Conservation (phyloP, 2,113 vertebrate genomes). For the Prionailurus bengalensis region DNA sequence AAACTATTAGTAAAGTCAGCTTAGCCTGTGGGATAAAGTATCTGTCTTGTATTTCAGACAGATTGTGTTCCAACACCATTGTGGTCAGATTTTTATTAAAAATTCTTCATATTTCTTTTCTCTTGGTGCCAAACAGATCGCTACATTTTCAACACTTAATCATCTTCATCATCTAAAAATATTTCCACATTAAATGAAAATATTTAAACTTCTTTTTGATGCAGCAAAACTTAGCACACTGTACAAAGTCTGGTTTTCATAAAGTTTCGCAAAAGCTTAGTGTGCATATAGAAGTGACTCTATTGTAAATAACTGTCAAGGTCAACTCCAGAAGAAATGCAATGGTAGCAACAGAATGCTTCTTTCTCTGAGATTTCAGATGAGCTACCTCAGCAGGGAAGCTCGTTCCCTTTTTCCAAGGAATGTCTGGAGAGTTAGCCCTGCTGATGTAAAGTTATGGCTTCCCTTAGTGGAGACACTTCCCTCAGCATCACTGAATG, state of each 20-base stretch:
- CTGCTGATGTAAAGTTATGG: neutral
- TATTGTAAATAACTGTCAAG: neutral
- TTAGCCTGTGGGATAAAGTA: slow-evolving; percentile 80
- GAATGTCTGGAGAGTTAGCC: neutral
- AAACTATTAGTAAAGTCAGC: slow-evolving; percentile 83
- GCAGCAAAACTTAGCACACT: slow-evolving; percentile 79
- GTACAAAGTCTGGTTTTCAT: slow-evolving; percentile 81
- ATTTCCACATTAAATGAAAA: slow-evolving; percentile 85
- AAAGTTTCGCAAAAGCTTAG: slow-evolving; percentile 60
- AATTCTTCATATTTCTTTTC: slow-evolving; percentile 86
- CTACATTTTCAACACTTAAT: slow-evolving; percentile 85
- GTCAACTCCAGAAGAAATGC: slow-evolving; percentile 12
- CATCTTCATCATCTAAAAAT: slow-evolving; percentile 86
- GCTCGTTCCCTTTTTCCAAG: neutral
- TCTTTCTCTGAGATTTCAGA: neutral
- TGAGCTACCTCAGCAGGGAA: neutral
- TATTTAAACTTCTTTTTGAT: slow-evolving; percentile 84
- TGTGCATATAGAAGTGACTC: neutral
- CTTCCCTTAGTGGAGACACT: neutral
- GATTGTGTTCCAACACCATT: slow-evolving; percentile 84
- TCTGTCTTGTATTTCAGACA: slow-evolving; percentile 85
- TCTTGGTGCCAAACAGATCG: slow-evolving; percentile 82
- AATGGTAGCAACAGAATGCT: neutral
- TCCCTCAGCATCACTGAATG: neutral
- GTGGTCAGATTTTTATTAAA: slow-evolving; percentile 86